Evolutionary conservation across 2,888 invertebrate genomes (phyloP), one percentile per base, ranked within the genome.

Genomic region (Eupeodes latifasciatus): DNA sequence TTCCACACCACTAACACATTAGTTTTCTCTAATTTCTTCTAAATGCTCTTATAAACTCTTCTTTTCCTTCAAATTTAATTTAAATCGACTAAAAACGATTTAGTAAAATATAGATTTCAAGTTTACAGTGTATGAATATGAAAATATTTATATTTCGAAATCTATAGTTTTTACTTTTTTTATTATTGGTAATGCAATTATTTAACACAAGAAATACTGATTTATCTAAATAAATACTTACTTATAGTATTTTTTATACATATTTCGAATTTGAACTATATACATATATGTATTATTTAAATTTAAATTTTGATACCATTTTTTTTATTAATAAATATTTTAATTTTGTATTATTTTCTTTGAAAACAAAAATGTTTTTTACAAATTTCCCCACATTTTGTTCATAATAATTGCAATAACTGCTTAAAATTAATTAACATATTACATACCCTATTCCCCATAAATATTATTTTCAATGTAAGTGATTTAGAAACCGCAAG

Each of bases 351-450:
- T 11, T 9, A 34, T 2, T 3, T 59, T 59, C 27, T 34, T 6
- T 59, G 7, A 10, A 12, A 7, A 7, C n/a, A 59, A 59, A 6
- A 59, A 57, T 27, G 16, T 55, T 55, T 19, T 19, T 19, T 19
- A 19, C 6, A 57, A 11, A 57, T 27, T 57, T 19, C 19, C 85
- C 66, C 27, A 51, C 57, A 55, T 5, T 16, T 78, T 83, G 51
- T 72, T 66, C 36, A 78, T 78, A 62, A 1, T 40, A 66, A 34
- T 66, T 16, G 34, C 40, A 61, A 59, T 40, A 72, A 79, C 61
- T 27, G 27, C 27, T 57, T 57, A 9, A 40, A 14, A 27, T 1
- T 27, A 27, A 2, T 27, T 27, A 27, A 34, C 3, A 4, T 2
- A 34, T 79, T 79, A 57, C 11, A 55, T n/a, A 40, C 16, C 47